Evolutionary conservation across 2,888 invertebrate genomes (phyloP).

Genomic region (Muscina levida): DNA sequence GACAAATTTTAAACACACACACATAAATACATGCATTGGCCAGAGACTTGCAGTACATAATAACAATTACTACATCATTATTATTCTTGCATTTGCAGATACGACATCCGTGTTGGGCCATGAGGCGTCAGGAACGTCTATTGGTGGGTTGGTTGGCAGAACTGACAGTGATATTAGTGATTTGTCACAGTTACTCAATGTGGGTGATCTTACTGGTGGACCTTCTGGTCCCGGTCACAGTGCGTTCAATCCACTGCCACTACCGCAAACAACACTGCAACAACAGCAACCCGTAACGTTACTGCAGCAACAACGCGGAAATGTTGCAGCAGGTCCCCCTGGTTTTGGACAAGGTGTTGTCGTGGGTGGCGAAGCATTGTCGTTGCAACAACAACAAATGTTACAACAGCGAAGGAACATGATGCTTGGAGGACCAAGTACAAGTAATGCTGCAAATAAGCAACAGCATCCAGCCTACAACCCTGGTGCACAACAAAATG

Average conservation of each 20-base stretch:
- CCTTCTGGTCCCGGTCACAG: conserved; percentile 63
- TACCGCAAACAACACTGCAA: conserved; percentile 56
- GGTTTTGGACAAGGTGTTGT: conserved; percentile 46
- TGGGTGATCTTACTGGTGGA: conserved; percentile 70
- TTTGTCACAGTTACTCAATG: conserved; percentile 70
- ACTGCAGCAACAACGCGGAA: conserved; percentile 67
- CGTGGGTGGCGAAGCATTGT: conserved; percentile 29
- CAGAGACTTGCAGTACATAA: too few relatives aligned
- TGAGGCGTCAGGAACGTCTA: conserved; percentile 75
- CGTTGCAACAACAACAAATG: conserved; percentile 68
- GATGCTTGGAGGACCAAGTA: conserved; percentile 66
- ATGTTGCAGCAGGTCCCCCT: conserved; percentile 69
- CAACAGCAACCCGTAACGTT: conserved; percentile 58
- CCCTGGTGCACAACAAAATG: conserved; percentile 58
- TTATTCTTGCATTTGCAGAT: conserved; percentile 68
- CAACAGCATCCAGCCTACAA: conserved; percentile 63
- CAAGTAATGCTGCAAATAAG: conserved; percentile 65
- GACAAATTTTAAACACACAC: too few relatives aligned
- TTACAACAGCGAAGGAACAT: conserved; percentile 70
- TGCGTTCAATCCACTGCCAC: conserved; percentile 53
- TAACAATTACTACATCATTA: too few relatives aligned
- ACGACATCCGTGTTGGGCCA: conserved; percentile 72
- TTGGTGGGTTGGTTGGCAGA: conserved; percentile 62
- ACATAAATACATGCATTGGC: too few relatives aligned
- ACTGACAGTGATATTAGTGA: conserved; percentile 68